A percentile compares a stretch with the other conserved stretches of the same genome.
phyloP scores from a whole-genome alignment of 1,140 invertebrate genomes.

The Venustaconcha ellipsiformis region DNA sequence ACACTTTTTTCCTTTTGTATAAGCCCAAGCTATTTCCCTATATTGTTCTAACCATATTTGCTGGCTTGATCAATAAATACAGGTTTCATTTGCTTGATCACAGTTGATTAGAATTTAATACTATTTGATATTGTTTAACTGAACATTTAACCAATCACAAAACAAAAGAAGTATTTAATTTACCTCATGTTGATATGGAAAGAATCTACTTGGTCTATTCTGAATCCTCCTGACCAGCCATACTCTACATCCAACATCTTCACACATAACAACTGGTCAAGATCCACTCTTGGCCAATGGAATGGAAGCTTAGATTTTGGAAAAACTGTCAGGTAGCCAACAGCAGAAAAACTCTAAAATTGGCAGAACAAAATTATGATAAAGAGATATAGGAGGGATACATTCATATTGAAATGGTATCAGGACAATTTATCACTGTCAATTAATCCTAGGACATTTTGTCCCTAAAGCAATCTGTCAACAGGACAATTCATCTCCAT shows the following conservation, averaged over 20 bases:
- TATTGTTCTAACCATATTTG: neutral
- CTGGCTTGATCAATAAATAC: neutral
- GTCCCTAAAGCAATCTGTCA: no score
- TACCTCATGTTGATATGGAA: slow-evolving; percentile 91
- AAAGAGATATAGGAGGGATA: no score
- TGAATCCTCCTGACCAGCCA: slow-evolving; percentile 95
- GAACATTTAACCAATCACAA: no score
- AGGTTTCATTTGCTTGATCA: neutral
- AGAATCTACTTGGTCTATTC: slow-evolving; percentile 86
- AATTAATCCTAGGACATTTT: no score
- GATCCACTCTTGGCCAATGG: slow-evolving; percentile 93
- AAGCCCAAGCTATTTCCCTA: neutral
- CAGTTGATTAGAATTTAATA: neutral
- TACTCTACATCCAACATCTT: slow-evolving; percentile 76
- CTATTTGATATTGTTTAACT: neutral
- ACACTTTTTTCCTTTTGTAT: neutral
- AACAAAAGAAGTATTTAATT: neutral
- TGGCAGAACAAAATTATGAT: no score
- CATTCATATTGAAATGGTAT: no score
- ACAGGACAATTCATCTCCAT: no score
- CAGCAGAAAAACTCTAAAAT: neutral
- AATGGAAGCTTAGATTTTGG: slow-evolving; percentile 92
- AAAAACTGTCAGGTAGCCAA: slow-evolving; percentile 77
- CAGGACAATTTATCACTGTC: no score
- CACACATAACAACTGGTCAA: slow-evolving; percentile 89